Conservation (phyloP, 2,113 vertebrate species). For the Bubo blakistoni region DNA sequence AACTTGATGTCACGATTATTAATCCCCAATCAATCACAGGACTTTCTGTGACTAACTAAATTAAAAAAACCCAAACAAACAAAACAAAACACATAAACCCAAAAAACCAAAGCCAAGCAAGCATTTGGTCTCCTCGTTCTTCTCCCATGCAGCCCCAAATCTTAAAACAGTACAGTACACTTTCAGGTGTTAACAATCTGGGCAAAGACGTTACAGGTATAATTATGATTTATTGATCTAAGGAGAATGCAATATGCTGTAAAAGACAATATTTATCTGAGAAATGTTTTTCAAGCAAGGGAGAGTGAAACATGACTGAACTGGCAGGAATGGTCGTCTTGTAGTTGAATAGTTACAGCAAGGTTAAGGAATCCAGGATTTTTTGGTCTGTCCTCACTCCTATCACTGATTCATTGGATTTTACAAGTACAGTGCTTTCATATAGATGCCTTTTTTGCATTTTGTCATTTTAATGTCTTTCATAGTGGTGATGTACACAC, state of each 20-base stretch:
- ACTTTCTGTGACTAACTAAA: conserved; percentile 25
- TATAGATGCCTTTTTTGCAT: neutral
- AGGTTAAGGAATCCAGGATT: neutral
- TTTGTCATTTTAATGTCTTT: neutral
- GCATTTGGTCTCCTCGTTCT: neutral
- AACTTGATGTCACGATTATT: conserved; percentile 41
- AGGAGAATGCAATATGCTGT: neutral
- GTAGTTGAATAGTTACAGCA: neutral
- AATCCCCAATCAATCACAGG: conserved; percentile 47
- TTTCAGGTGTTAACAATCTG: neutral
- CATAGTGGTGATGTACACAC: neutral
- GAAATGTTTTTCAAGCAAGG: neutral
- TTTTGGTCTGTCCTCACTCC: neutral
- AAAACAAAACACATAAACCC: neutral
- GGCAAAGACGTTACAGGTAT: neutral
- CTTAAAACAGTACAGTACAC: neutral
- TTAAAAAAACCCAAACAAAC: neutral
- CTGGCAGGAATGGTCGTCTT: neutral
- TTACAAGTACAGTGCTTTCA: neutral
- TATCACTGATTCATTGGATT: neutral
- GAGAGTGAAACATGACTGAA: neutral
- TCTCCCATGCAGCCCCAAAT: neutral
- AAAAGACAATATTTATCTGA: neutral
- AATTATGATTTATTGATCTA: neutral
- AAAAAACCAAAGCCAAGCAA: neutral